Evolutionary conservation across 2,888 invertebrate species (phyloP), one percentile per base, ranked within the genome.

Genomic region (Carterocephalus palaemon): DNA sequence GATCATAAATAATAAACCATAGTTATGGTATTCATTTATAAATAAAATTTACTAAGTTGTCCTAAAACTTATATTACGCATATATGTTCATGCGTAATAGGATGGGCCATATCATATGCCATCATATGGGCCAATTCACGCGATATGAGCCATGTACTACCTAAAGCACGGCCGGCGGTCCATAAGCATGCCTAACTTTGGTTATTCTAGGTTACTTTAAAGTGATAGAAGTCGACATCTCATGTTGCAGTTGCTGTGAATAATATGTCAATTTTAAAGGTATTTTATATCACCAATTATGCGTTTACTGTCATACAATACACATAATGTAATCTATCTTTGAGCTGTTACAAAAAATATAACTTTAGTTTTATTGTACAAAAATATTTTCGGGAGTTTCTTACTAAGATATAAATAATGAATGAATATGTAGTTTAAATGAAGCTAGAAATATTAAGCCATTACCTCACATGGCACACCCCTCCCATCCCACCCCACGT

Each of bases 1-100:
- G 33, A 38, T 41, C 13, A 41, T 41, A 41, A 41, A 41, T 41
- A 39, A 24, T 40, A 31, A 41, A 24, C 12, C 22, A n/a, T 17
- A 23, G 9, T 12, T 31, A 15, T 16, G 4, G 16, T 26, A 33
- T 20, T 7, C n/a, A 17, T 2, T 16, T 28, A 42, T 42, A 42
- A 34, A 34, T 42, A 42, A 9, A 28, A 29, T 42, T 28, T 10
- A 34, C 33, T 42, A 34, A 34, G n/a, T 20, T 16, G 20, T 16
- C 28, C 28, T 34, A 28, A 6, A 34, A 13, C 34, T 22, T 19
- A 42, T 15, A 13, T 19, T 41, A 41, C 28, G 8, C 7, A n/a
- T n/a, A n/a, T 13, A 29, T 29, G n/a, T 8, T 28, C n/a, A n/a
- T n/a, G n/a, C n/a, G n/a, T n/a, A n/a, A n/a, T n/a, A n/a, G n/a